phyloP scores from a whole-genome alignment of 2,888 invertebrate species.

The Macropis europaea region DNA sequence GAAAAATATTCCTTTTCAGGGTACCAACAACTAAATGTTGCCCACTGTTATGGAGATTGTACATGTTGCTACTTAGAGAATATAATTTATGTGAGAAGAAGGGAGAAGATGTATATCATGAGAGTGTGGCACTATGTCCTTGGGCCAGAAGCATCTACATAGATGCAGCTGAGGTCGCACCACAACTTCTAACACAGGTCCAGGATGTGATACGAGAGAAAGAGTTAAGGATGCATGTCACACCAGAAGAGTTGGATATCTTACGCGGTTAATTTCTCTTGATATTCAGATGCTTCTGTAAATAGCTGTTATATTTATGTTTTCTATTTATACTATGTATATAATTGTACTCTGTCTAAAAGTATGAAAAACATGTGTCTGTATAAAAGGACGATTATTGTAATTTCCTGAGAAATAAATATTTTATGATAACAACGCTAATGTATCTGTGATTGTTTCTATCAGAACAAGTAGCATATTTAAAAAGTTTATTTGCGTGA shows the following conservation, averaged over 20 bases:
- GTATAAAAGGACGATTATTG: no score
- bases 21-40: conserved; percentile 78
- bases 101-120: conserved; percentile 76
- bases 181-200: conserved; percentile 82
- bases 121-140: conserved; percentile 73
- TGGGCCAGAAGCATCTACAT: conserved; percentile 82
- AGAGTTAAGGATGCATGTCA: conserved; percentile 87
- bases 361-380: no score
- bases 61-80: conserved; percentile 82
- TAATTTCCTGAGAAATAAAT: not conserved
- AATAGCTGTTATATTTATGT: not conserved
- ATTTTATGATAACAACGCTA: not conserved
- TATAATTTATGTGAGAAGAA: conserved; percentile 73
- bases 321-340: not conserved
- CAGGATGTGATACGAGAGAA: conserved; percentile 89
- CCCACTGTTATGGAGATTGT: conserved; percentile 84
- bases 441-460: not conserved
- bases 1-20: conserved; percentile 49
- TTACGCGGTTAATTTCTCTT: conserved; percentile 78
- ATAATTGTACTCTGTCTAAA: not conserved
- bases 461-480: not conserved
- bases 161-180: conserved; percentile 85
- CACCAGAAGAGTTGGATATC: conserved; percentile 88
- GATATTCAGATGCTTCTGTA: not conserved
- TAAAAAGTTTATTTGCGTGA: not conserved